Evolutionary conservation across 1,140 invertebrate genomes (phyloP).

Genomic region (Lithobius niger): DNA sequence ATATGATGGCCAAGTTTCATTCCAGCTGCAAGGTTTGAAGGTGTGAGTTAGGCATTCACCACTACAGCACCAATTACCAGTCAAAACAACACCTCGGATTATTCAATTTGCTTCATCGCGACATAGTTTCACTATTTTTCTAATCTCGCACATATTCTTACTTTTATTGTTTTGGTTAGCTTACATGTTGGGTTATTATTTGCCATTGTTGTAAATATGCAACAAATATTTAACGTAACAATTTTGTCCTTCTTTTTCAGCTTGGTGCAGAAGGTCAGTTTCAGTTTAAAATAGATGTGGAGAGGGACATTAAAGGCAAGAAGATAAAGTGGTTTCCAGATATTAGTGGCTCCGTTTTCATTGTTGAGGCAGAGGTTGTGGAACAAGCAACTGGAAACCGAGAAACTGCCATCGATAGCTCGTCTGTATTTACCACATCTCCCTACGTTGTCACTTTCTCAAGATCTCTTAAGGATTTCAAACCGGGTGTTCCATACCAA

Average conservation of each 20-base stretch:
- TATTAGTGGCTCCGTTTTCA: constrained; percentile 20
- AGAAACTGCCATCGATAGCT: constrained; percentile 20
- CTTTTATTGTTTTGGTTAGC: no score
- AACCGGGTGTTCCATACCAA: constrained; percentile 26
- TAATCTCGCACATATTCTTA: no score
- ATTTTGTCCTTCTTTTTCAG: not conserved
- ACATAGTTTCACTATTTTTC: no score
- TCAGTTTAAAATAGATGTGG: constrained; percentile 4
- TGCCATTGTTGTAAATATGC: no score
- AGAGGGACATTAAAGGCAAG: constrained; percentile 10
- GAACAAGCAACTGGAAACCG: constrained; percentile 28
- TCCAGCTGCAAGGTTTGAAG: no score
- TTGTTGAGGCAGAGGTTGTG: constrained; percentile 26
- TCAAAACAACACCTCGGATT: no score
- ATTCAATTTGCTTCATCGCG: no score
- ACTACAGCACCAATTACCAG: no score
- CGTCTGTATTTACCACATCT: constrained; percentile 21
- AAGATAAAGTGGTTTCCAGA: constrained; percentile 24
- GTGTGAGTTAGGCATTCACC: no score
- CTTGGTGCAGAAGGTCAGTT: not conserved
- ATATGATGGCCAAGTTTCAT: no score
- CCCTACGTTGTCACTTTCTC: constrained; percentile 24
- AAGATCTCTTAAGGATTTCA: constrained; percentile 24
- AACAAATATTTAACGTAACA: no score
- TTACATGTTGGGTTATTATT: no score